A percentile compares a stretch with the other conserved stretches of the same genome.
These are phyloP conservation scores for Seriola dumerili DNA, from an alignment of 2,113 vertebrate genomes.

Conservation along the genomic window DNA sequence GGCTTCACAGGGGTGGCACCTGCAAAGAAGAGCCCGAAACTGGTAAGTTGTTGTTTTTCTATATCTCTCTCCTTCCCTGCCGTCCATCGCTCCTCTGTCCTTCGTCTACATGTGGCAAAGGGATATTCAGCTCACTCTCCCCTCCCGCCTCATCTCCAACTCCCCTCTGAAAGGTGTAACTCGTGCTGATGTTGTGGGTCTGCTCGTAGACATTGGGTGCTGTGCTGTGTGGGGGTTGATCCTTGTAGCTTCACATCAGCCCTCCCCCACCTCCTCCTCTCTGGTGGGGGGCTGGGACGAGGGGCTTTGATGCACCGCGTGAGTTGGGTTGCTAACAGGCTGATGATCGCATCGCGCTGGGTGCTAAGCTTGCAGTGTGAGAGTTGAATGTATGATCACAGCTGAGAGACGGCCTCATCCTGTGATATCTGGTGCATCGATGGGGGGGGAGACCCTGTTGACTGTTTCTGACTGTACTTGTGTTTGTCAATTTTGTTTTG, in stretches of 20 bases:
- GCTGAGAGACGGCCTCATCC: constrained; percentile 47
- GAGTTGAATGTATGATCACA: constrained; percentile 60
- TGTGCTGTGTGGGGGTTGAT: constrained; percentile 64
- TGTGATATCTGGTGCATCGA: constrained; percentile 29
- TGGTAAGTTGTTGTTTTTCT: constrained; percentile 89
- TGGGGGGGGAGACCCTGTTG: constrained; percentile 12
- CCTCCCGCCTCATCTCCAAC: background rate
- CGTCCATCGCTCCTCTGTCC: background rate
- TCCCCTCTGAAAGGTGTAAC: constrained; percentile 41
- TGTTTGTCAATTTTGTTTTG: constrained; percentile 70
- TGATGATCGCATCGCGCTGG: constrained; percentile 56
- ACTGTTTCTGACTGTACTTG: constrained; percentile 39
- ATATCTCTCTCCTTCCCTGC: background rate
- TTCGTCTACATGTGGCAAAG: constrained; percentile 9
- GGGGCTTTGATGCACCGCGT: constrained; percentile 74
- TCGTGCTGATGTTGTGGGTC: constrained; percentile 57
- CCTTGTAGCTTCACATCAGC: constrained; percentile 58
- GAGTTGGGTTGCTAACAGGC: constrained; percentile 69
- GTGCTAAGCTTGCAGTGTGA: constrained; percentile 59
- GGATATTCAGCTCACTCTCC: constrained; percentile 1
- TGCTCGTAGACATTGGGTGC: constrained; percentile 57
- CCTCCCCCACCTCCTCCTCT: background rate
- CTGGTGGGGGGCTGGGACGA: constrained; percentile 49
- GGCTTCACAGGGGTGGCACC: constrained; percentile 93
- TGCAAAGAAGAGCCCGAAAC: constrained; percentile 99